Base-by-base conservation (phyloP, 2,797 vertebrate species). In the Myripristis jacobus region DNA sequence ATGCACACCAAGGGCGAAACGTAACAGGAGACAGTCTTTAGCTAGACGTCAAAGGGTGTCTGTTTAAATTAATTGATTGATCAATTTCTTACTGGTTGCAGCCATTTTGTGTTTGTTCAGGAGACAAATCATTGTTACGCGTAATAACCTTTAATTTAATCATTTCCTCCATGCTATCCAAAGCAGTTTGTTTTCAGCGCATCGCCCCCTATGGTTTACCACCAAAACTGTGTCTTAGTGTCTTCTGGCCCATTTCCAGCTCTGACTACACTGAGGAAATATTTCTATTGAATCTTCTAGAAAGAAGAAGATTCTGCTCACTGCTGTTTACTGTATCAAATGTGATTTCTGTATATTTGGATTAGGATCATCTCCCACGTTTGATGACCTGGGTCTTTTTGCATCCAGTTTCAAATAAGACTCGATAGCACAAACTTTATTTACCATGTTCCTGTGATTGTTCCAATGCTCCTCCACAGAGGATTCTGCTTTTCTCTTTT, bases 381-480 rank as follows among this genome's bases (percentile, higher is more conserved):
- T 53, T 29, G 11, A 12, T 52, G 51, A 52, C 51, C 25, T 18
- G 25, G 51, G 18, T 53, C 22, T 27, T 53, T 53, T 29, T 27
- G 51, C 25, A 53, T n/a, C 24, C 24, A 24, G 5, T 24, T 6
- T 27, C 24, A 52, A 24, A 25, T 5, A 7, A 31, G 43, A 59
- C 25, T 52, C 25, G 54, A 24, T 59, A 34, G 38, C 4, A 27
- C 36, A n/a, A 61, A 56, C 43, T 44, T 63, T 46, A n/a, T n/a
- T n/a, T n/a, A n/a, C n/a, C n/a, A n/a, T n/a, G n/a, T n/a, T n/a
- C n/a, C n/a, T n/a, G n/a, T n/a, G n/a, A 34, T 25, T 19, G 31
- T 77, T 54, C 31, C 18, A 36, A 15, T 34, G 70, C 66, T 80
- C 63, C 46, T 54, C 34, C 19, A 10, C 34, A 13, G 16, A 38